Base-by-base conservation (phyloP, 2,113 vertebrate species). In the Xiphophorus maculatus region DNA sequence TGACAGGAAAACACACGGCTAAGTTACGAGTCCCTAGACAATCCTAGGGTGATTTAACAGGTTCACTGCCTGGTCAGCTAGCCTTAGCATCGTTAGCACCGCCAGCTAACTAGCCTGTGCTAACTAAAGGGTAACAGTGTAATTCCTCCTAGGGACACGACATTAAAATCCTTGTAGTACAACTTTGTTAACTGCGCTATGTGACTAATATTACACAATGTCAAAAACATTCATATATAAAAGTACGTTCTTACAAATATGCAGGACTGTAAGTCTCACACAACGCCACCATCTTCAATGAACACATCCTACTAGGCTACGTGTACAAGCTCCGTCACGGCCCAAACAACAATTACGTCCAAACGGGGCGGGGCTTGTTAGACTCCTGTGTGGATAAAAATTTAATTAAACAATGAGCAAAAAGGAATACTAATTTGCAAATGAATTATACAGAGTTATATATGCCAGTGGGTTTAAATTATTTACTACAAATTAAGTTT, bases 261-360 rank as follows among this genome's bases (percentile, higher is more conserved):
- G 83, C 92, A 89, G 93, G 79, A 89, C 88, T 86, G 85, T 74
- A 83, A 88, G 84, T 88, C 86, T 92, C 89, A 94, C 90, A 92
- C 89, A 92, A 81, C 60, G 87, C 93, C 93, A 93, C 95, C 96
- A 96, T 97, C 94, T 96, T 95, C 93, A 93, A 71, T 73, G 82
- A 91, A 89, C 93, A 95, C 94, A 96, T 96, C 96, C 96, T 96
- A 93, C 93, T 95, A 92, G 91, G 93, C 95, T 92, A 97, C 96
- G 96, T 96, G 96, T 96, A 95, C 95, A 92, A 85, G 86, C 76
- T 15, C 93, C 95, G 94, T 96, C 95, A 96, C 90, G 60, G 81
- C 63, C 81, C 89, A 93, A 94, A 93, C 93, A 86, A 85, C 77
- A 0, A 1, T 62, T 60, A 73, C 89, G 91, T 91, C 80, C 76